Percentiles rank a stretch among this genome's conserved stretches.
These are phyloP conservation scores for Camponotus pennsylvanicus DNA, from an alignment of 1,140 invertebrate species.

Conservation along the genomic window DNA sequence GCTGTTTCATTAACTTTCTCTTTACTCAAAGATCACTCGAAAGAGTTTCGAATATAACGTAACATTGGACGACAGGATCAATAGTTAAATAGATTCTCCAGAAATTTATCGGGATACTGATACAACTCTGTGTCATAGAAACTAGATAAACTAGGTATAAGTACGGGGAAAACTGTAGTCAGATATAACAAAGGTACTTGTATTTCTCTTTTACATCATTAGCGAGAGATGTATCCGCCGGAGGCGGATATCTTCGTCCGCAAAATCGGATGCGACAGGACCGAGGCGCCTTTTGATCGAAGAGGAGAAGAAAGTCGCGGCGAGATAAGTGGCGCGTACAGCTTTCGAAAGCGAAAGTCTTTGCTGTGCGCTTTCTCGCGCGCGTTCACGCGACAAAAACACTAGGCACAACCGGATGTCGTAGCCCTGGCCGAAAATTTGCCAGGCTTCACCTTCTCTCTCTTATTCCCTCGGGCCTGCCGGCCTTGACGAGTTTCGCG, in stretches of 20 bases:
- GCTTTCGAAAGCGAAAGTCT: constrained; percentile 81
- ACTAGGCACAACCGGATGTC: constrained; percentile 71
- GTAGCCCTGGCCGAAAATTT: constrained; percentile 76
- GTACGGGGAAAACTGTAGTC: not conserved
- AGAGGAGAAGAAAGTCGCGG: constrained; percentile 67
- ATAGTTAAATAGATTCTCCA: not conserved
- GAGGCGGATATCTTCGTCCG: not conserved
- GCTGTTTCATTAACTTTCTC: constrained; percentile 16
- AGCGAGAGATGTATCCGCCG: not conserved
- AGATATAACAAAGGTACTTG: not conserved
- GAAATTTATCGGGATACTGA: not conserved
- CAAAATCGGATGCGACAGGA: constrained; percentile 24
- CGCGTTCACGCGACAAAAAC: constrained; percentile 67
- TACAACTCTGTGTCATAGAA: not conserved
- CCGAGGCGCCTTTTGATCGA: not conserved
- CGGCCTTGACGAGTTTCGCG: constrained; percentile 74
- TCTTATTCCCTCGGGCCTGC: constrained; percentile 32
- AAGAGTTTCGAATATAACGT: constrained; percentile 7
- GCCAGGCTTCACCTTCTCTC: constrained; percentile 32
- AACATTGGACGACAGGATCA: not conserved
- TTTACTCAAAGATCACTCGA: not conserved
- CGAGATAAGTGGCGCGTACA: constrained; percentile 68
- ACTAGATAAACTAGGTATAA: not conserved
- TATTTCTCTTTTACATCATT: not conserved
- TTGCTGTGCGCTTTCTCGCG: constrained; percentile 35